phyloP scores from a whole-genome alignment of 1,140 invertebrate species.

The Pinna nobilis region DNA sequence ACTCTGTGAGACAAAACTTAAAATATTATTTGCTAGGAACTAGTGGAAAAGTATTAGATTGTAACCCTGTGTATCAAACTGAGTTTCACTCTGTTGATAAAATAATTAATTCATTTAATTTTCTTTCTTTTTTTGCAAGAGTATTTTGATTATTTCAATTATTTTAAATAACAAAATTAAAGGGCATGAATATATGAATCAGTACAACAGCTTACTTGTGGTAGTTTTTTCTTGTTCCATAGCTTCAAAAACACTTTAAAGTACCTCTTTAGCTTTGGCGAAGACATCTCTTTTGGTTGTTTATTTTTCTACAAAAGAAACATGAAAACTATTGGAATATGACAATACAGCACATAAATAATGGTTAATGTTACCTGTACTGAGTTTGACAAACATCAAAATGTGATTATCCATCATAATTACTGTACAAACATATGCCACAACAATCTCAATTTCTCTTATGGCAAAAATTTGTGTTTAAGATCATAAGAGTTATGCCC shows the following conservation, averaged over 20 bases:
- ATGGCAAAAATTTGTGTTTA: background rate
- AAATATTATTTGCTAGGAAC: too few relatives aligned
- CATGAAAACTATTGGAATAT: background rate
- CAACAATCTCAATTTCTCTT: too few relatives aligned
- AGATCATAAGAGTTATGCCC: background rate
- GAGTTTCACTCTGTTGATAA: too few relatives aligned
- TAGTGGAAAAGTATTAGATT: too few relatives aligned
- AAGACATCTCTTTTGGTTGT: constrained; percentile 47
- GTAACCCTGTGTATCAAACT: too few relatives aligned
- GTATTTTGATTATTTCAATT: too few relatives aligned
- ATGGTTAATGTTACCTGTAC: too few relatives aligned
- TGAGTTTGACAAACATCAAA: background rate
- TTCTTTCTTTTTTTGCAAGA: too few relatives aligned
- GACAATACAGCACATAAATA: background rate
- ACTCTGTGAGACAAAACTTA: too few relatives aligned
- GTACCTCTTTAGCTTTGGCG: constrained; percentile 58
- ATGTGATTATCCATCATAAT: too few relatives aligned
- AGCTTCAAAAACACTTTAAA: constrained; percentile 61
- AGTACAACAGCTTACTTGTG: constrained; percentile 37
- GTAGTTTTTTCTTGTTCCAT: constrained; percentile 63
- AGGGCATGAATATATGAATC: background rate
- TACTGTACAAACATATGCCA: too few relatives aligned
- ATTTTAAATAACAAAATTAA: background rate
- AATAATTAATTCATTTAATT: too few relatives aligned
- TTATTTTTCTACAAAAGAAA: constrained; percentile 58